These are phyloP conservation scores for Nixonia krombeini DNA, from an alignment of 1,140 invertebrate species.

Conservation along the genomic window DNA sequence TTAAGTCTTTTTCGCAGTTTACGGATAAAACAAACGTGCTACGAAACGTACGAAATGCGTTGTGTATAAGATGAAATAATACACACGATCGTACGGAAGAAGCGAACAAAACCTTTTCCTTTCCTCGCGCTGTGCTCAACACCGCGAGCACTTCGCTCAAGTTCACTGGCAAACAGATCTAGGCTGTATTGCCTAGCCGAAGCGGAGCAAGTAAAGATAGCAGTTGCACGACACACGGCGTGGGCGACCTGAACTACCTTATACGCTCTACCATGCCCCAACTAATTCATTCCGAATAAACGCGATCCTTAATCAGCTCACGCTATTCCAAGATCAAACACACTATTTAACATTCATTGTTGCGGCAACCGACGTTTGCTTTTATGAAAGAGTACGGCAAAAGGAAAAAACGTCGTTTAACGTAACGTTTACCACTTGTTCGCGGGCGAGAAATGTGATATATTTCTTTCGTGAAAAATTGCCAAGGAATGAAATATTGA, in stretches of 20 bases:
- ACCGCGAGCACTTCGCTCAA: not conserved
- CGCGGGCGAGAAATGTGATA: not conserved
- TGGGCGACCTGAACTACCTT: conserved; percentile 49
- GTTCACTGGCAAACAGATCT: not conserved
- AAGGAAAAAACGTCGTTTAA: not conserved
- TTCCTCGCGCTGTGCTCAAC: no score
- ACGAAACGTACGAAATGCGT: no score
- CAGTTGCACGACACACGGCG: no score
- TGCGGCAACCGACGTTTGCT: no score
- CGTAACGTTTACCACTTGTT: not conserved
- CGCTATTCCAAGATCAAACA: no score
- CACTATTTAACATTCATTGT: no score
- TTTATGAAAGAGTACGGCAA: not conserved
- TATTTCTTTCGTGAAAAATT: no score
- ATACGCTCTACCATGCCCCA: conserved; percentile 32
- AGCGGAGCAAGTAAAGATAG: not conserved
- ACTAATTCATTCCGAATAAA: conserved; percentile 50
- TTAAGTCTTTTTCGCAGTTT: no score
- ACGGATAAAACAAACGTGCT: no score
- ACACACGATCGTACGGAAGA: not conserved
- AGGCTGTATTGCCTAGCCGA: not conserved
- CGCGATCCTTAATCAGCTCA: conserved; percentile 19
- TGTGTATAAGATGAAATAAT: not conserved
- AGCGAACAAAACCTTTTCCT: no score
- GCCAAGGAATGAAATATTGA: no score